A percentile compares a stretch with the other conserved stretches of the same genome.
These are phyloP conservation scores for Oxyteleia sp. DNA, from an alignment of 2,888 invertebrate species.

Conservation along the genomic window DNA sequence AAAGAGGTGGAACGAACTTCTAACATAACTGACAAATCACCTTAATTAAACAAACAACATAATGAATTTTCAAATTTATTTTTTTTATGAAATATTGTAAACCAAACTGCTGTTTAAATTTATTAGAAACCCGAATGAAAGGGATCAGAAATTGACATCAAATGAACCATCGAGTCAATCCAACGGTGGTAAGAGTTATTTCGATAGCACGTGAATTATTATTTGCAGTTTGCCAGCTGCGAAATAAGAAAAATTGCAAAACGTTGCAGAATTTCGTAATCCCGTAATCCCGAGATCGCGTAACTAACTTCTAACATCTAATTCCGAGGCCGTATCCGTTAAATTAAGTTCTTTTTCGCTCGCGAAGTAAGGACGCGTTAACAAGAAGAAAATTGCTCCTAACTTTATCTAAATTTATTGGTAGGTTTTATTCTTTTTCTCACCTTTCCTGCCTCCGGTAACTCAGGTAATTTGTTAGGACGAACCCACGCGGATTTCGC, in stretches of 20 bases:
- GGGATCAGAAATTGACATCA: too few relatives aligned
- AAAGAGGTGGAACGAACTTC: too few relatives aligned
- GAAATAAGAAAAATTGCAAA: constrained; percentile 48
- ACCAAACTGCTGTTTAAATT: too few relatives aligned
- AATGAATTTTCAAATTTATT: too few relatives aligned
- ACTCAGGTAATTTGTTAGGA: constrained; percentile 72
- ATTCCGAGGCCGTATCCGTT: constrained; percentile 76
- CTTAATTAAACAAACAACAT: too few relatives aligned
- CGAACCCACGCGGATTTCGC: constrained; percentile 52
- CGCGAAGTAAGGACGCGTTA: constrained; percentile 75
- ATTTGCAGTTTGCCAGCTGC: constrained; percentile 9
- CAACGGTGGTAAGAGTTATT: constrained; percentile 3
- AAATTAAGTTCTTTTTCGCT: constrained; percentile 78
- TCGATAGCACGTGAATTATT: constrained; percentile 13
- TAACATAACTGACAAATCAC: too few relatives aligned
- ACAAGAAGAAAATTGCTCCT: constrained; percentile 81
- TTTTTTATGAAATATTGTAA: too few relatives aligned
- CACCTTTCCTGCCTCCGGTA: constrained; percentile 48
- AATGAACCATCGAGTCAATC: too few relatives aligned
- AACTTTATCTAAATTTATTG: constrained; percentile 78
- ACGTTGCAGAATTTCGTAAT: constrained; percentile 75
- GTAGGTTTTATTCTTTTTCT: constrained; percentile 70
- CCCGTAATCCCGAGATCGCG: constrained; percentile 74
- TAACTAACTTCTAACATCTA: constrained; percentile 81
- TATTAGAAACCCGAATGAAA: too few relatives aligned